Evolutionary conservation across 2,888 invertebrate species (phyloP).

Genomic region (Drosophila pseudotalamancana): DNA sequence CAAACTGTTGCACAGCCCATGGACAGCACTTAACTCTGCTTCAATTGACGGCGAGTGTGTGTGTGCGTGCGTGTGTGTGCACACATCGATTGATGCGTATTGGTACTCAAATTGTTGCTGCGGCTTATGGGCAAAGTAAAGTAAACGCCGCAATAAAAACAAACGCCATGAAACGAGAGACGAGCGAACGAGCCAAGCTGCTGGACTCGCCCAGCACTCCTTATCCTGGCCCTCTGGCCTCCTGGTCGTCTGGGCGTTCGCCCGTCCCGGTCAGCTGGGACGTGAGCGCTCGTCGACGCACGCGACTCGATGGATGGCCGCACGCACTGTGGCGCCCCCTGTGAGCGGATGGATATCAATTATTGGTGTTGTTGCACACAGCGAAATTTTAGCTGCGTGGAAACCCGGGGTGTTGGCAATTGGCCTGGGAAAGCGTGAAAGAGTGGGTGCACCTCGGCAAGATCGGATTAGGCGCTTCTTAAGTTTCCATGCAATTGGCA

Average conservation of each 20-base stretch:
- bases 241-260: not conserved
- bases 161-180: slow-evolving; percentile 64
- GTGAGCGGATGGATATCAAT: slow-evolving; percentile 44
- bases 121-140: slow-evolving; percentile 43
- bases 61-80: slow-evolving; percentile 1
- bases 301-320: slow-evolving; percentile 28
- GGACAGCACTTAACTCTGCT: slow-evolving; percentile 58
- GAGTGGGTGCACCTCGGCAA: not conserved
- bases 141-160: slow-evolving; percentile 70
- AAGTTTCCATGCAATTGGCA: slow-evolving; percentile 51
- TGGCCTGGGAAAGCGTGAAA: not conserved
- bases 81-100: slow-evolving; percentile 53
- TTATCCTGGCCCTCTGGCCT: too few species aligned
- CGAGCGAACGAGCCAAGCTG: slow-evolving; percentile 42
- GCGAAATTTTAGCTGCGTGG: slow-evolving; percentile 71
- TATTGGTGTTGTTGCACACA: slow-evolving; percentile 33
- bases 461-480: slow-evolving; percentile 64
- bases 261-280: not conserved
- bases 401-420: slow-evolving; percentile 33
- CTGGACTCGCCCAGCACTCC: slow-evolving; percentile 14
- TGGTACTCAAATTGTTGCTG: slow-evolving; percentile 45
- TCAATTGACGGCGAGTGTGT: slow-evolving; percentile 10
- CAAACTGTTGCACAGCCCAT: slow-evolving; percentile 69
- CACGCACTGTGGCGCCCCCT: slow-evolving; percentile 36
- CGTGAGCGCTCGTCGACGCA: slow-evolving; percentile 1